These are phyloP conservation scores for Syrrhaptes paradoxus DNA, from an alignment of 2,113 vertebrate genomes.

Conservation along the genomic window DNA sequence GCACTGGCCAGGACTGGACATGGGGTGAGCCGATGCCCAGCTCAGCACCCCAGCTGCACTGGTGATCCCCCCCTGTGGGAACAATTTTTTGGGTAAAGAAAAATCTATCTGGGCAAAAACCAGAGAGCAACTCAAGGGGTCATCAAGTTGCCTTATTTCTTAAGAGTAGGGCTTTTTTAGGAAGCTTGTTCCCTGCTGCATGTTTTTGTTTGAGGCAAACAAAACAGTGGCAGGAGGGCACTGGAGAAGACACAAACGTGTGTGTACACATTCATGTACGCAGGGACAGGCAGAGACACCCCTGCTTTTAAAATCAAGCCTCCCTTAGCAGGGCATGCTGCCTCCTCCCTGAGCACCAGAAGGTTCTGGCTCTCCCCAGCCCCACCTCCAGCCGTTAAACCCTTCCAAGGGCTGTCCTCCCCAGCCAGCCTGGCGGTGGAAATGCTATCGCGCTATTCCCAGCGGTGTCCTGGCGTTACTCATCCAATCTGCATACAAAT, in stretches of 20 bases:
- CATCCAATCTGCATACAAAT: constrained; percentile 21
- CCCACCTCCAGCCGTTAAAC: not conserved
- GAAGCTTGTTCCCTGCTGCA: rapidly evolving
- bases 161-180: not conserved
- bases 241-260: rapidly evolving
- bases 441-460: not conserved
- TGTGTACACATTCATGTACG: rapidly evolving
- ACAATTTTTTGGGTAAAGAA: not conserved
- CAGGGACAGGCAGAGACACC: not conserved
- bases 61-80: not conserved
- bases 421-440: not conserved
- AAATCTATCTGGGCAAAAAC: not conserved
- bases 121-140: not conserved
- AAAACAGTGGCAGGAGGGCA: not conserved
- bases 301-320: not conserved
- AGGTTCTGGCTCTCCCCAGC: not conserved
- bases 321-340: not conserved
- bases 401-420: not conserved
- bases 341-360: not conserved
- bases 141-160: not conserved
- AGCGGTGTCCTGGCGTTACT: not conserved
- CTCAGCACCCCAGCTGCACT: not conserved
- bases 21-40: not conserved
- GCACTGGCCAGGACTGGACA: not conserved
- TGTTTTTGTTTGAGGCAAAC: not conserved